These are phyloP conservation scores for Poecilia velifera DNA, from an alignment of 2,797 vertebrate species.

Conservation along the genomic window DNA sequence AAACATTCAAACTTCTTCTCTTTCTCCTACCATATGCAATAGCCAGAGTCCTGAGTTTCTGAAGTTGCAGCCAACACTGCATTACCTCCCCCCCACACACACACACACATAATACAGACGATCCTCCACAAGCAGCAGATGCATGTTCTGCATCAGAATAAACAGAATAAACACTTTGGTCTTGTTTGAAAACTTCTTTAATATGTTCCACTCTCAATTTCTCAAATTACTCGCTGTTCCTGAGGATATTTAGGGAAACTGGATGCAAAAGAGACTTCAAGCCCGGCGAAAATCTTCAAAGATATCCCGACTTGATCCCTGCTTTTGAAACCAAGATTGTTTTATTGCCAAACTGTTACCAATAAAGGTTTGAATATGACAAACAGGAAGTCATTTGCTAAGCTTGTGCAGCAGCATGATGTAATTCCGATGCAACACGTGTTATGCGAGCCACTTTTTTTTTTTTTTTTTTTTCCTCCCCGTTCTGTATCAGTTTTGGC, in stretches of 20 bases:
- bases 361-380: conserved; percentile 36
- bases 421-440: conserved; percentile 61
- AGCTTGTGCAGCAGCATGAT: conserved; percentile 52
- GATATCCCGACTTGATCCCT: conserved; percentile 23
- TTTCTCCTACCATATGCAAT: background rate
- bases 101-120: conserved; percentile 3
- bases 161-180: background rate
- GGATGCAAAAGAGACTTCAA: background rate
- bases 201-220: conserved; percentile 10
- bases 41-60: conserved; percentile 8
- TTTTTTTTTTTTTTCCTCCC: background rate
- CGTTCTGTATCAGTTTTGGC: conserved; percentile 31
- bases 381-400: conserved; percentile 44
- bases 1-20: conserved; percentile 29
- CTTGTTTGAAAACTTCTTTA: conserved; percentile 1
- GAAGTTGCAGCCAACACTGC: background rate
- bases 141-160: background rate
- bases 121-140: background rate
- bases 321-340: conserved; percentile 23
- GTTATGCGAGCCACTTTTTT: conserved; percentile 40
- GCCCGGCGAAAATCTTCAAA: conserved; percentile 30
- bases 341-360: conserved; percentile 36
- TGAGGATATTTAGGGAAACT: conserved; percentile 11
- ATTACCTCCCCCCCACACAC: background rate
- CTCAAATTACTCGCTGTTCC: background rate